Evolutionary conservation across 2,888 invertebrate species (phyloP), one percentile per base, ranked within the genome.

Genomic region (Sarcophaga carnaria): DNA sequence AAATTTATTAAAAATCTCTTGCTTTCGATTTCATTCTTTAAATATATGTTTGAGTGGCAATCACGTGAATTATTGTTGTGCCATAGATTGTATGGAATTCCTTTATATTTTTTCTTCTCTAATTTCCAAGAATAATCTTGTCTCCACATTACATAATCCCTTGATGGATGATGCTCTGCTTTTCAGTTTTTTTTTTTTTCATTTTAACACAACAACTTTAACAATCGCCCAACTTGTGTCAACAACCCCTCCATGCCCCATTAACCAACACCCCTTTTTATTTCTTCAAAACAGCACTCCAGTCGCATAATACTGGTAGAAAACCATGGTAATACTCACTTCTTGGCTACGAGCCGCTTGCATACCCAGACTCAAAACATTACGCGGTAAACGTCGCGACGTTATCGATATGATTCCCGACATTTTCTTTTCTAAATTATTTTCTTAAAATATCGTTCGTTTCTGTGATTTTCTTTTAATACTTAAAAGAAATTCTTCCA

Each of bases 361-460:
- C 8, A 90, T 88, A 71, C 92, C 92, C 87, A 91, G 88, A 80
- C 89, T 92, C 79, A 93, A 90, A 85, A 92, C 89, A 92, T 91
- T 89, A 86, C 94, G 93, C 88, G 94, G 94, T 90, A 94, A 89
- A 90, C 92, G 93, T 88, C 94, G 93, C 88, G 94, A 92, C 88
- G 94, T 93, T 90, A 94, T 90, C 80, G 93, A 93, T 88, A 95
- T 92, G 92, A 95, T 92, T 87, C 94, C 94, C 90, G 94, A 93
- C 94, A 94, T 94, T 84, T 76, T 86, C 12, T 59, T 47, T 37
- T 37, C 2, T 37, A 37, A 37, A 49, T 74, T 25, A 49, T 69
- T 62, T 69, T 72, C 17, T 17, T 54, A 54, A 54, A 54, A 45
- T 60, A 49, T 83, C 80, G 80, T 83, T 83, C 80, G 86, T 84